These are phyloP conservation scores for Amitus sp. DNA, from an alignment of 2,888 invertebrate species.

Conservation along the genomic window DNA sequence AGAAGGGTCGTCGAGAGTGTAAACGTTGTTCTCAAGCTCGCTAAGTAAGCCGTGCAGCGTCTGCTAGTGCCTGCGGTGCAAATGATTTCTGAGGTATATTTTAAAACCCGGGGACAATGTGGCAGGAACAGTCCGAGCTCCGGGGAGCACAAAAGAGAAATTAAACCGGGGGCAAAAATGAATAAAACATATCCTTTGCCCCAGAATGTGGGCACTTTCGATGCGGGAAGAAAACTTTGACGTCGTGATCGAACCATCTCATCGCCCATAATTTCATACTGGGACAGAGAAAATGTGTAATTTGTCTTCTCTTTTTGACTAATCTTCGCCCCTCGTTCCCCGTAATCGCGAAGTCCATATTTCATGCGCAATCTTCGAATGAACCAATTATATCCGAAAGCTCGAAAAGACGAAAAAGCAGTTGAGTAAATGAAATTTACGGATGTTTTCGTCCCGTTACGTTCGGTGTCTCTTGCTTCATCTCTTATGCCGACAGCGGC, in stretches of 20 bases:
- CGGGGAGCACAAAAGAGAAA: not conserved
- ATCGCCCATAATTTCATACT: too few species aligned
- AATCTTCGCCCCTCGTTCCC: not conserved
- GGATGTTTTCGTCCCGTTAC: not conserved
- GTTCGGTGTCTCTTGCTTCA: not conserved
- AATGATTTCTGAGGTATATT: slow-evolving; percentile 7
- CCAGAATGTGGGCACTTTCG: not conserved
- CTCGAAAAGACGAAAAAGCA: not conserved
- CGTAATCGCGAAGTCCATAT: not conserved
- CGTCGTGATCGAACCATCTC: too few species aligned
- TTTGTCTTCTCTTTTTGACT: not conserved
- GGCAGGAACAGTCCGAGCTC: not conserved
- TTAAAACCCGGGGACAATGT: not conserved
- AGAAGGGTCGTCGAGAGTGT: slow-evolving; percentile 15
- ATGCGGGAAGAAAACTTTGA: too few species aligned
- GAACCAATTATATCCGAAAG: not conserved
- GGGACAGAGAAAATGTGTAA: not conserved
- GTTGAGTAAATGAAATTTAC: not conserved
- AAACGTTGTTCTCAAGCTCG: slow-evolving; percentile 6
- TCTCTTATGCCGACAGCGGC: not conserved
- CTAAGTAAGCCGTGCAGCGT: slow-evolving; percentile 6
- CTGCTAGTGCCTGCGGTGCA: slow-evolving; percentile 2
- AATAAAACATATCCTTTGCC: not conserved
- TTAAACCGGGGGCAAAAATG: not conserved
- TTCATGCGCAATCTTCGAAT: not conserved